Percentiles rank a stretch among this genome's conserved stretches.
phyloP scores from a whole-genome alignment of 2,113 vertebrate species.

The Notiomystis cincta region DNA sequence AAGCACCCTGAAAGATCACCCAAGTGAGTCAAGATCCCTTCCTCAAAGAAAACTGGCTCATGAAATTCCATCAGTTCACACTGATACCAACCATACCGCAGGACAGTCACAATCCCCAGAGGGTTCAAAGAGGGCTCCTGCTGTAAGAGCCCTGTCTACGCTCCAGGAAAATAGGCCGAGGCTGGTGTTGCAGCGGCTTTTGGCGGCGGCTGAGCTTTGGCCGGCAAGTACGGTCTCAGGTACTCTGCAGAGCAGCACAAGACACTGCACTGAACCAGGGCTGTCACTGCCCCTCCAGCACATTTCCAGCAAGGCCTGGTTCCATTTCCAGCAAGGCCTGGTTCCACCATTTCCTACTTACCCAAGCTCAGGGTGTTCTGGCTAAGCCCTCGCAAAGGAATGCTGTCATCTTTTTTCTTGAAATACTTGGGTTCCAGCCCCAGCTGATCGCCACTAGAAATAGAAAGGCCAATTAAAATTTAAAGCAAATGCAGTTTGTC shows the following conservation, averaged over 20 bases:
- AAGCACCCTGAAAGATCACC: neutral
- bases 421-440: conserved; percentile 89
- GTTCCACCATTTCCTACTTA: neutral
- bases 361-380: conserved; percentile 72
- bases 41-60: neutral
- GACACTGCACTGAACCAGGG: neutral
- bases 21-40: neutral
- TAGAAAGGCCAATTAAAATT: neutral
- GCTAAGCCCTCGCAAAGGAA: conserved; percentile 82
- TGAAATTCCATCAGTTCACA: neutral
- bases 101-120: neutral
- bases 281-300: rapidly evolving
- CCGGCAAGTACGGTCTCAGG: conserved; percentile 44
- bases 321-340: neutral
- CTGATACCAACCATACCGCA: neutral
- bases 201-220: neutral
- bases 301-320: neutral
- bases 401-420: conserved; percentile 85
- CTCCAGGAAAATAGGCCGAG: conserved; percentile 87
- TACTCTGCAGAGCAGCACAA: conserved; percentile 71
- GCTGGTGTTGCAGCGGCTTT: conserved; percentile 38
- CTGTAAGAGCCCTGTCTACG: neutral
- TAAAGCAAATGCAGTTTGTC: neutral
- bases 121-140: neutral
- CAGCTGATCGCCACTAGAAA: conserved; percentile 70